Percentiles rank a stretch among this genome's conserved stretches.
phyloP scores from a whole-genome alignment of 2,797 vertebrate species.

The Nasua narica region DNA sequence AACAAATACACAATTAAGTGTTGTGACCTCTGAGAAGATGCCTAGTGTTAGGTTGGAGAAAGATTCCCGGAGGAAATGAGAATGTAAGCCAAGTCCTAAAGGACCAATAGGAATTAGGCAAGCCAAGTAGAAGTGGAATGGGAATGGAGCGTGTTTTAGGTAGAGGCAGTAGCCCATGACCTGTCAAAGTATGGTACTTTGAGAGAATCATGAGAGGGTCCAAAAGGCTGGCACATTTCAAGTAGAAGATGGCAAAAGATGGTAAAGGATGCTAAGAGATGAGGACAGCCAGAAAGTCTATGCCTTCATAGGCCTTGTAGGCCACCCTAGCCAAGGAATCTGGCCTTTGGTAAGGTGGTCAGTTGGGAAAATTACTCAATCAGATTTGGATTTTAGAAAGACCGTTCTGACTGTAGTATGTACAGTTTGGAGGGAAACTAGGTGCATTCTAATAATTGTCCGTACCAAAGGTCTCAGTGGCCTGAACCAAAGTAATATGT shows the following conservation, averaged over 20 bases:
- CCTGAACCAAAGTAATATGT: background rate
- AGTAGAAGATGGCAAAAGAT: background rate
- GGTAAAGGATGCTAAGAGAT: background rate
- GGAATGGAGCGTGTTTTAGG: background rate
- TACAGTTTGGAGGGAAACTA: background rate
- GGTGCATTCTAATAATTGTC: background rate
- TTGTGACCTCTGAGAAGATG: background rate
- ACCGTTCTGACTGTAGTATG: background rate
- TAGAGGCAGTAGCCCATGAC: background rate
- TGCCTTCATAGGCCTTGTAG: background rate
- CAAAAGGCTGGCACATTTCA: background rate
- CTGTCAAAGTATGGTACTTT: background rate
- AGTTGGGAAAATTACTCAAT: background rate
- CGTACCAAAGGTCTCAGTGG: background rate
- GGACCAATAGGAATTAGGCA: background rate
- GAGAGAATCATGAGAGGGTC: background rate
- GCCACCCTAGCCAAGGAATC: background rate
- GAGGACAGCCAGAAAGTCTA: background rate
- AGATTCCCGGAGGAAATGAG: background rate
- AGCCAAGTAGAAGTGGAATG: background rate
- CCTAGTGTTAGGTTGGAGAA: background rate
- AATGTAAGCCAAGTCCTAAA: background rate
- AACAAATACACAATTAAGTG: background rate
- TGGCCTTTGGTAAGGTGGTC: background rate
- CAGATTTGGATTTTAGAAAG: background rate